phyloP scores from a whole-genome alignment of 1,140 invertebrate species.

The Platyura marginata region DNA sequence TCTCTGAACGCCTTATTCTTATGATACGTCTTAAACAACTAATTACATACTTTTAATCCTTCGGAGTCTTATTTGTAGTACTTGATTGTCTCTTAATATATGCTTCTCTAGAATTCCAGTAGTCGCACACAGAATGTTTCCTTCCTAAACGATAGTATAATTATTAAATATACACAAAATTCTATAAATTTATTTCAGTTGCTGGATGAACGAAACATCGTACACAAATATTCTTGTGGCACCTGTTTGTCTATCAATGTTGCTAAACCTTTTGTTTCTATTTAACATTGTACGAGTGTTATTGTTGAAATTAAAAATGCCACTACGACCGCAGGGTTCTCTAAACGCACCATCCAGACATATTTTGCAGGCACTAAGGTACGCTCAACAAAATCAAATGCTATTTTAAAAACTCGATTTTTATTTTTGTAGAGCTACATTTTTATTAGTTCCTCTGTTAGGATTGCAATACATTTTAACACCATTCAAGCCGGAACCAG shows the following conservation, averaged over 20 bases:
- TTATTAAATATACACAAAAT: too few relatives aligned
- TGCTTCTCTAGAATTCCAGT: too few relatives aligned
- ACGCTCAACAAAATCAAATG: too few relatives aligned
- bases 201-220: constrained; percentile 63
- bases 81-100: too few relatives aligned
- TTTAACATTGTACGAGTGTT: constrained; percentile 86
- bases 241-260: constrained; percentile 60
- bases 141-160: too few relatives aligned
- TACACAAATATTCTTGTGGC: constrained; percentile 55
- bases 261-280: constrained; percentile 76
- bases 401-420: too few relatives aligned
- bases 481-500: constrained; percentile 61
- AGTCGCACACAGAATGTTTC: too few relatives aligned
- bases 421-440: constrained; percentile 58
- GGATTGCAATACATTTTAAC: constrained; percentile 74
- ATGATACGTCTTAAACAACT: too few relatives aligned
- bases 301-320: constrained; percentile 66
- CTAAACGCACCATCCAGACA: constrained; percentile 44
- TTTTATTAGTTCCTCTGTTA: constrained; percentile 66
- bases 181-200: too few relatives aligned
- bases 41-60: too few relatives aligned
- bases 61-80: too few relatives aligned
- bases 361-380: constrained; percentile 60
- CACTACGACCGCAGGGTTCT: constrained; percentile 30
- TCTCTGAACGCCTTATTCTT: too few relatives aligned